These are phyloP conservation scores for Pristionchus exspectatus DNA, from an alignment of 2,888 invertebrate genomes.

Conservation along the genomic window DNA sequence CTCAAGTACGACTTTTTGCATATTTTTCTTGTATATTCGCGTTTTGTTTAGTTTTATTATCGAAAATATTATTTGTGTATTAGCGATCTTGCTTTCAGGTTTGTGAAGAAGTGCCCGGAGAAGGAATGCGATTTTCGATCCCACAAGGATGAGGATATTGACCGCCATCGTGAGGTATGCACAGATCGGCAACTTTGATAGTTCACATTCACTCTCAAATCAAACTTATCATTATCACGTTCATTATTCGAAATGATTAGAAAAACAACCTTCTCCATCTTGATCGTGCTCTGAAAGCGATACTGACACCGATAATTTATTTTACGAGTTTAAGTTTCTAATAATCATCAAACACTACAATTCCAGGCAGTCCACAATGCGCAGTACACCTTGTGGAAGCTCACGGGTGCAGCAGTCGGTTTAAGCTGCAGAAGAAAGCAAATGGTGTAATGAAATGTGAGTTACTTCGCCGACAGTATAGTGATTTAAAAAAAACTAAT, in stretches of 20 bases:
- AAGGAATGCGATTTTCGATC: conserved; percentile 15
- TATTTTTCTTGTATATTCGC: background rate
- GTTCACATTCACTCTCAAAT: too few relatives aligned
- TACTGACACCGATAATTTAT: too few relatives aligned
- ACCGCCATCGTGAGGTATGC: background rate
- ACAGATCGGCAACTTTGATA: background rate
- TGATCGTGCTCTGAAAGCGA: too few relatives aligned
- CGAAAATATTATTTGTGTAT: too few relatives aligned
- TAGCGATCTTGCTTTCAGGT: background rate
- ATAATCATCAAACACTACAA: background rate
- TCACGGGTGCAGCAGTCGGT: background rate
- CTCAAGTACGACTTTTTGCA: background rate
- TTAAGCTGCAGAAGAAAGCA: background rate
- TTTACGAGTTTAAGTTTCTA: too few relatives aligned
- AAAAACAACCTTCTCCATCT: too few relatives aligned
- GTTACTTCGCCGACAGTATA: background rate
- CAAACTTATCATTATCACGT: too few relatives aligned
- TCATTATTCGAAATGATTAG: too few relatives aligned
- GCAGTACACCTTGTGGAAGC: background rate
- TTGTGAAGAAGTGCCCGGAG: background rate
- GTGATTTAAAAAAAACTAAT: too few relatives aligned
- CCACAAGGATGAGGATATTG: background rate
- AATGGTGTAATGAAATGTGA: background rate
- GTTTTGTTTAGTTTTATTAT: too few relatives aligned
- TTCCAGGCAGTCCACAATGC: background rate